Base-by-base conservation (phyloP, 2,888 invertebrate genomes). In the Parnassius orleans region DNA sequence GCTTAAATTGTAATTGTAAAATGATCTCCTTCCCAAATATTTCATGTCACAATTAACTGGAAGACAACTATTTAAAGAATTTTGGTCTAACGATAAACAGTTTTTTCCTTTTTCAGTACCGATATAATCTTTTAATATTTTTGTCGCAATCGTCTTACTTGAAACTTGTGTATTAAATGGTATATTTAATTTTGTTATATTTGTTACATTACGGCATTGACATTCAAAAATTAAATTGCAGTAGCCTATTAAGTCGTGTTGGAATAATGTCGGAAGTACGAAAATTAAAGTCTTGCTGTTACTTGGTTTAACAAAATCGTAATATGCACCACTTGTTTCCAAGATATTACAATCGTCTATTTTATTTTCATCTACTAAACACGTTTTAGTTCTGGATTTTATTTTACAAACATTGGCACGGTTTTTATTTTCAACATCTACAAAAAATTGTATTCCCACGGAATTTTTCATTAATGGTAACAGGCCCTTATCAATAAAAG, bases 41-140 rank as follows among this genome's bases (percentile, higher is more conserved):
- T 87, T 89, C 0, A 77, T 55, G 65, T 83, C 80, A 70, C 89
- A 90, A 44, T 83, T 70, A 0, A 83, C 79, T 7, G 86, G 82
- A 48, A 60, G 65, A 62, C 90, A 90, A 11, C 77, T 59, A 47
- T 78, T 75, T 10, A 87, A 67, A 2, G 83, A 71, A 65, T 90
- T 79, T 56, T 80, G 75, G 60, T 90, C 90, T 47, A 79, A 46
- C 9, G 72, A 72, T 10, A 72, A 71, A 66, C 89, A 90, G n/a
- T 57, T 52, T 3, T 51, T 66, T 5, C 12, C 57, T 64, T 73
- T 79, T 47, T 61, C 61, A 46, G 66, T 59, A 12, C 65, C 65
- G 46, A 71, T 63, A 57, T 79, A 84, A 12, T 71, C 46, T 42
- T 69, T 67, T 24, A 81, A 58, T 24, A 77, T 61, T 0, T 68